These are phyloP conservation scores for Eumerus sabulonum DNA, from an alignment of 2,888 invertebrate genomes.

Conservation along the genomic window DNA sequence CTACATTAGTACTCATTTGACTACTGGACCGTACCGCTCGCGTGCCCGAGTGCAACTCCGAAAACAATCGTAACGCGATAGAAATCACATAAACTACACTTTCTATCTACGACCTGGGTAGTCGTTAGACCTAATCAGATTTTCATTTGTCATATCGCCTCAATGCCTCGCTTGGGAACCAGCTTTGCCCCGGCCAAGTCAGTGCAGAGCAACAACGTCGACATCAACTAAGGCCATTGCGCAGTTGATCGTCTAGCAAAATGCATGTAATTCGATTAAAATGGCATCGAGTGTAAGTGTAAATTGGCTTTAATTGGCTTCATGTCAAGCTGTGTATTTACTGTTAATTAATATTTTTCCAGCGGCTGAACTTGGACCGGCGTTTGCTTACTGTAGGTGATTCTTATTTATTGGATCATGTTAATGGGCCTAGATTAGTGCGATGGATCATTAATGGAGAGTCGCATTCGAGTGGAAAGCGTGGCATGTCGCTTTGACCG, in stretches of 20 bases:
- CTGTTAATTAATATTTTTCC: slow-evolving; percentile 56
- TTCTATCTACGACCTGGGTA: background rate
- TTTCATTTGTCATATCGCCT: slow-evolving; percentile 46
- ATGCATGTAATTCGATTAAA: slow-evolving; percentile 39
- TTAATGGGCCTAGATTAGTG: slow-evolving; percentile 53
- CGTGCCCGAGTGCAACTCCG: slow-evolving; percentile 13
- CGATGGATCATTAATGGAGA: slow-evolving; percentile 55
- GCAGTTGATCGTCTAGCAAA: slow-evolving; percentile 1
- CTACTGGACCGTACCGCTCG: slow-evolving; percentile 33
- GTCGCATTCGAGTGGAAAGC: too few relatives aligned
- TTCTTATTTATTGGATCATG: slow-evolving; percentile 53
- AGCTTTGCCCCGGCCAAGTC: too few relatives aligned
- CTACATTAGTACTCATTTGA: background rate
- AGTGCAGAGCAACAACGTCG: background rate
- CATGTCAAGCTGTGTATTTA: slow-evolving; percentile 44
- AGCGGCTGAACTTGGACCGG: background rate
- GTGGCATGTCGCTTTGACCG: slow-evolving; percentile 30
- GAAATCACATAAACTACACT: slow-evolving; percentile 44
- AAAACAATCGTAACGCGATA: slow-evolving; percentile 37
- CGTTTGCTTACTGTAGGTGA: background rate
- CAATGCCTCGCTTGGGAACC: background rate
- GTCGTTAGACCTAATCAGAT: slow-evolving; percentile 44
- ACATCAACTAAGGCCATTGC: background rate
- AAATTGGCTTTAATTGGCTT: slow-evolving; percentile 60
- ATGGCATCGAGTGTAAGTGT: slow-evolving; percentile 50